Evolutionary conservation across 2,888 invertebrate species (phyloP), one percentile per base, ranked within the genome.

Genomic region (Euclidia mi): DNA sequence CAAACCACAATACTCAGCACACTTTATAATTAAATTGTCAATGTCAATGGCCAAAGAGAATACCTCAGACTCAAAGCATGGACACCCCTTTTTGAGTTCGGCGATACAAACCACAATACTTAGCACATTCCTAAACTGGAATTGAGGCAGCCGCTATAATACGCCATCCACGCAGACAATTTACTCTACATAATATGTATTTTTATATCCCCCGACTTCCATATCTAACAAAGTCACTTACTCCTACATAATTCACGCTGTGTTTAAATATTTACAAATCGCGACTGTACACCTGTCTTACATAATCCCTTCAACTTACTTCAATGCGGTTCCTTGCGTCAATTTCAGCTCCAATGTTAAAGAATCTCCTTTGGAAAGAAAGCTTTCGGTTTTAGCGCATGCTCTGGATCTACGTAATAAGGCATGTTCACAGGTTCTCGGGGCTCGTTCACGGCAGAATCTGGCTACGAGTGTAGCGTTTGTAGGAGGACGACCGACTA

Each of bases 351-450:
- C 98, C 68, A 98, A 94, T 12, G 97, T 98, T 73, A 98, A 95
- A 46, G 96, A 97, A 87, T 97, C 97, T 53, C 97, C 97, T 64
- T 97, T 96, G 2, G 98, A 98, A 10, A 98, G 95, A 84, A 97
- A 98, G 87, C 98, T 98, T 84, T 98, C 98, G 4, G 97, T 96
- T 20, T 97, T 95, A 0, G 96, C 96, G 80, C 98, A 98, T 0
- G 98, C 98, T 56, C 98, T 95, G 14, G 96, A 96, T 71, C 89
- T 94, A 52, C 90, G 82, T 49, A 98, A 90, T 66, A 98, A 95
- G 0, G 97, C 97, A 74, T 98, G 97, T 84, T 98, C 98, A 82
- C 98, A 98, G 35, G 97, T 97, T 65, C 96, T 95, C 0, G 98
- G 98, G 10, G 98, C 96, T 41, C 97, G 96, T 79, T 98, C 98